phyloP scores from a whole-genome alignment of 1,140 invertebrate genomes.

The Protaetia brevitarsis region DNA sequence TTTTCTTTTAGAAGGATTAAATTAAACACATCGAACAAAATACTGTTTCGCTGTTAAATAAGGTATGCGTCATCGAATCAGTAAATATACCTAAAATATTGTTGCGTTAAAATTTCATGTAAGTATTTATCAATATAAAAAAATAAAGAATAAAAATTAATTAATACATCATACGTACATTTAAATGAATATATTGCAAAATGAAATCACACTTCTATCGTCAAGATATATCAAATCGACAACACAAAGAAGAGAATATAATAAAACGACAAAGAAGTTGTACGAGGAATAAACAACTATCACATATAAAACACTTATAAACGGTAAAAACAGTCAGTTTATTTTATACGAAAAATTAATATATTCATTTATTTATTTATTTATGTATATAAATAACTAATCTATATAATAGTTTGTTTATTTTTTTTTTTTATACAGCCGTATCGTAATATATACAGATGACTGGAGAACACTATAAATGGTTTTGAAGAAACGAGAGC shows the following conservation, averaged over 20 bases:
- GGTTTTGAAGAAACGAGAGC: conserved; percentile 87
- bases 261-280: neutral
- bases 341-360: conserved; percentile 22
- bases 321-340: conserved; percentile 27
- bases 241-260: neutral
- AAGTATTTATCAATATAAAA: too few relatives aligned
- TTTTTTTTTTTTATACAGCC: conserved; percentile 19
- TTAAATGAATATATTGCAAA: conserved; percentile 5
- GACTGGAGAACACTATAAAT: conserved; percentile 60
- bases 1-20: too few relatives aligned
- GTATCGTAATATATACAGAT: conserved; percentile 17
- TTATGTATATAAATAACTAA: conserved; percentile 23
- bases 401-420: conserved; percentile 13
- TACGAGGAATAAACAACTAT: neutral
- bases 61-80: too few relatives aligned
- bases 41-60: too few relatives aligned
- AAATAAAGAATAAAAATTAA: conserved; percentile 9
- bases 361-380: conserved; percentile 16
- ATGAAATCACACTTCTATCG: neutral
- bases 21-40: too few relatives aligned
- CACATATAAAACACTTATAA: conserved; percentile 18
- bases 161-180: neutral
- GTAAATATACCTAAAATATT: too few relatives aligned
- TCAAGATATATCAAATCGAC: neutral
- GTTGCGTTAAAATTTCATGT: too few relatives aligned